Conservation (phyloP, 64 coral and sea anemone genomes). For the Catalaphyllia jardinei region DNA sequence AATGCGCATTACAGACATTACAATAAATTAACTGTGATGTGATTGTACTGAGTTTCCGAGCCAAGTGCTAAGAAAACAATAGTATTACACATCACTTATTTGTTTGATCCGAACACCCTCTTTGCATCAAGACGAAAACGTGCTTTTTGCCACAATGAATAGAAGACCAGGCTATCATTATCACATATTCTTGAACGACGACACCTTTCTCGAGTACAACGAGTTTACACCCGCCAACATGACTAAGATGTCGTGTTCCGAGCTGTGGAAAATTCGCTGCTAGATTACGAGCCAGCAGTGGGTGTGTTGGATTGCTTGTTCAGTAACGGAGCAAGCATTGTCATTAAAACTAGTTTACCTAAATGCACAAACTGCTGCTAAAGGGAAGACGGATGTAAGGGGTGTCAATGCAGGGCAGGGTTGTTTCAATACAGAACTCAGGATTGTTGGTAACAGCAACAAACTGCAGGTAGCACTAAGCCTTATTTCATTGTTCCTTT, state of each 20-base stretch:
- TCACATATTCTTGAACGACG: slow-evolving; percentile 47
- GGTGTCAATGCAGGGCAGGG: too few relatives aligned
- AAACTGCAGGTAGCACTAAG: too few relatives aligned
- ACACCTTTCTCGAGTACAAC: slow-evolving; percentile 32
- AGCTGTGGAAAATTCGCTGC: slow-evolving; percentile 40
- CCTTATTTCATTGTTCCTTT: too few relatives aligned
- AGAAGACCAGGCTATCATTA: slow-evolving; percentile 25
- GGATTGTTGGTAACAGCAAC: too few relatives aligned
- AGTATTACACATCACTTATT: slow-evolving; percentile 26
- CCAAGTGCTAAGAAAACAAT: not conserved
- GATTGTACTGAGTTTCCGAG: slow-evolving; percentile 44
- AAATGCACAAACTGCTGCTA: too few relatives aligned
- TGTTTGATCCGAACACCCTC: slow-evolving; percentile 18
- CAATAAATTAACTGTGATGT: slow-evolving; percentile 62
- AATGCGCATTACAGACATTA: too few relatives aligned
- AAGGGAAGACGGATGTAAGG: too few relatives aligned
- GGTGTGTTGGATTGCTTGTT: not conserved
- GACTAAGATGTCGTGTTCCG: slow-evolving; percentile 1
- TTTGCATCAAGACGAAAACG: slow-evolving; percentile 59
- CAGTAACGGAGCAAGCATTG: not conserved
- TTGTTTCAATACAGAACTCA: too few relatives aligned
- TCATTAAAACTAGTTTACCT: not conserved
- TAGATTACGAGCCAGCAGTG: slow-evolving; percentile 49
- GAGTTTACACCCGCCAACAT: not conserved
- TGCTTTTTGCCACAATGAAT: not conserved